A percentile compares a stretch with the other conserved stretches of the same genome.
These are phyloP conservation scores for Glyptemys insculpta DNA, from an alignment of 2,797 vertebrate genomes.

Conservation along the genomic window DNA sequence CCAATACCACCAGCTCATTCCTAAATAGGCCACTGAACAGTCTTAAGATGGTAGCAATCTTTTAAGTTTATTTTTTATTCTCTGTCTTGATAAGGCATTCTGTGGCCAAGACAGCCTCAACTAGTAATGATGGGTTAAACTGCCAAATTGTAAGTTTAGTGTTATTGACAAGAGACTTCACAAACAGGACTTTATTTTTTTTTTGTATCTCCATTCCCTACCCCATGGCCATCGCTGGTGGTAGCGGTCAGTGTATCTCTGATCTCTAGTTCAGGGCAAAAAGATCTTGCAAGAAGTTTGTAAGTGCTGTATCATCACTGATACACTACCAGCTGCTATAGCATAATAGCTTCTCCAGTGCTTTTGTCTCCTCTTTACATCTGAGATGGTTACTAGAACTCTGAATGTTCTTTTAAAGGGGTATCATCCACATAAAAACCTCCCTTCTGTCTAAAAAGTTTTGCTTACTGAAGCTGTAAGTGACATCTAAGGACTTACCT, in stretches of 20 bases:
- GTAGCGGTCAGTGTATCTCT: not conserved
- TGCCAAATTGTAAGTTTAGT: not conserved
- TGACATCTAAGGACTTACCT: not conserved
- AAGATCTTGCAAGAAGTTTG: not conserved
- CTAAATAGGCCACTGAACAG: not conserved
- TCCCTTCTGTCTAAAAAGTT: not conserved
- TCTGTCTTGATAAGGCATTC: not conserved
- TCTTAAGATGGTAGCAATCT: not conserved
- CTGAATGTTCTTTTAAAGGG: not conserved
- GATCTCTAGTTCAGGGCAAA: not conserved
- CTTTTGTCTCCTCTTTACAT: not conserved
- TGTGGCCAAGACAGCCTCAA: not conserved
- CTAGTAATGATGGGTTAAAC: not conserved
- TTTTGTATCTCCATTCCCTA: not conserved
- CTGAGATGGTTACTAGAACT: not conserved
- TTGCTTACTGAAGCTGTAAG: constrained; percentile 29
- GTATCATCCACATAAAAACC: not conserved
- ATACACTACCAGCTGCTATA: not conserved
- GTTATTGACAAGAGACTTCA: not conserved
- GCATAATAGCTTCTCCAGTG: not conserved
- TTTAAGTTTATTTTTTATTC: not conserved
- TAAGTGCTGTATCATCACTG: not conserved
- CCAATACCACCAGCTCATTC: not conserved
- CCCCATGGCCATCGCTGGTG: not conserved
- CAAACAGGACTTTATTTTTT: not conserved